Evolutionary conservation across 2,113 vertebrate genomes (phyloP).

Genomic region (Erinaceus europaeus): DNA sequence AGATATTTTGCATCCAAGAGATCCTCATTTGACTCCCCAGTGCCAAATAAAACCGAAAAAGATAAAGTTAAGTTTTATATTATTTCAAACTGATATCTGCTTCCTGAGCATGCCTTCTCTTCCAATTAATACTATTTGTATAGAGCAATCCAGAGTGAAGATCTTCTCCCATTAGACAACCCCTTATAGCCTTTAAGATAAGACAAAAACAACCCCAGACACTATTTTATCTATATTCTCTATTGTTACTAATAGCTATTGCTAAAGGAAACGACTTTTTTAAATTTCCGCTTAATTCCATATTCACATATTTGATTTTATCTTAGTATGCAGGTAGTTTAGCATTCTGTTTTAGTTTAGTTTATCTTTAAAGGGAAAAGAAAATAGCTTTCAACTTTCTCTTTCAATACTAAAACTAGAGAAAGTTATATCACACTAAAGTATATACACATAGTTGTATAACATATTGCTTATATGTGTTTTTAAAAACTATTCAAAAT

Average conservation of each 20-base stretch:
- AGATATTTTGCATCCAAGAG: no score
- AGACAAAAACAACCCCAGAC: background rate
- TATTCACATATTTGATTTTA: background rate
- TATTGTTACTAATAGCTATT: background rate
- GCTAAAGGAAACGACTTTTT: background rate
- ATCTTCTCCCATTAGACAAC: background rate
- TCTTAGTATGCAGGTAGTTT: background rate
- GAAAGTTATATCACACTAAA: background rate
- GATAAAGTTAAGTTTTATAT: no score
- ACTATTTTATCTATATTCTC: background rate
- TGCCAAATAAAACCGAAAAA: no score
- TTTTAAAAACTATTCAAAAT: conserved; percentile 22
- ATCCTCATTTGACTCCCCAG: no score
- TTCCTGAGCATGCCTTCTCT: no score
- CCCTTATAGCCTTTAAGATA: background rate
- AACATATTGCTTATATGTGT: conserved; percentile 50
- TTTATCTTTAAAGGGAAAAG: background rate
- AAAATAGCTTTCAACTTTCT: conserved; percentile 12
- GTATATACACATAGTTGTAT: background rate
- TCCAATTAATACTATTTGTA: no score
- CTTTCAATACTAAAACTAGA: conserved; percentile 22
- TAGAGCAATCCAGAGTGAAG: background rate
- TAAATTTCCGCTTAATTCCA: background rate
- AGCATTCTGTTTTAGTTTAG: background rate
- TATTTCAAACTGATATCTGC: no score